Evolutionary conservation across 2,888 invertebrate genomes (phyloP).

Genomic region (Ceratothoa steindachneri): DNA sequence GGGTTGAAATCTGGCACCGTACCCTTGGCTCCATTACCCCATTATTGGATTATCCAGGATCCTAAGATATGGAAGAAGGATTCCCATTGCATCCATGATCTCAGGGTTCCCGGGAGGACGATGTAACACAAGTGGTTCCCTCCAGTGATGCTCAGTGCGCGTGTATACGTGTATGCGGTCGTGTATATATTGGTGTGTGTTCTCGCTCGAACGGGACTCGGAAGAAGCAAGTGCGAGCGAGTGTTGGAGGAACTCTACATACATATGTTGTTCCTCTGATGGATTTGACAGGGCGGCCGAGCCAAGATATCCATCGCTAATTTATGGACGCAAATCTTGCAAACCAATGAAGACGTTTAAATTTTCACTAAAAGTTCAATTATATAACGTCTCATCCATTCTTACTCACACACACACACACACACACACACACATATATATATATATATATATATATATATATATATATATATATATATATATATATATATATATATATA

Average conservation of each 20-base stretch:
- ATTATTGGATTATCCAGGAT: too few species aligned
- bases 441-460: constrained; percentile 5
- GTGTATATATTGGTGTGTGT: too few species aligned
- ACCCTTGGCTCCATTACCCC: too few species aligned
- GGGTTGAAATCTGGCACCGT: too few species aligned
- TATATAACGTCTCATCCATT: neutral
- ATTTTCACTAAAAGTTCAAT: neutral
- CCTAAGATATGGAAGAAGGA: too few species aligned
- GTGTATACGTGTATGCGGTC: too few species aligned
- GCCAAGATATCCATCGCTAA: neutral
- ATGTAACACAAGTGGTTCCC: too few species aligned
- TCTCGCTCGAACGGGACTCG: too few species aligned
- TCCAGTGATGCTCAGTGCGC: too few species aligned
- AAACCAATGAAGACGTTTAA: neutral
- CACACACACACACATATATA: neutral
- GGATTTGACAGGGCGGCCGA: neutral
- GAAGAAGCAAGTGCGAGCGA: too few species aligned
- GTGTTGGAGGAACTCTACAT: neutral
- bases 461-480: constrained; percentile 1
- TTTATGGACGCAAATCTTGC: neutral
- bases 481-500: constrained; percentile 7
- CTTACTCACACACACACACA: constrained; percentile 17
- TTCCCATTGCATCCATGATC: too few species aligned
- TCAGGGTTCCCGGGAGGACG: too few species aligned
- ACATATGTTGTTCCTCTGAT: neutral